These are phyloP conservation scores for Trichacis sp. DNA, from an alignment of 2,888 invertebrate species.

Conservation along the genomic window DNA sequence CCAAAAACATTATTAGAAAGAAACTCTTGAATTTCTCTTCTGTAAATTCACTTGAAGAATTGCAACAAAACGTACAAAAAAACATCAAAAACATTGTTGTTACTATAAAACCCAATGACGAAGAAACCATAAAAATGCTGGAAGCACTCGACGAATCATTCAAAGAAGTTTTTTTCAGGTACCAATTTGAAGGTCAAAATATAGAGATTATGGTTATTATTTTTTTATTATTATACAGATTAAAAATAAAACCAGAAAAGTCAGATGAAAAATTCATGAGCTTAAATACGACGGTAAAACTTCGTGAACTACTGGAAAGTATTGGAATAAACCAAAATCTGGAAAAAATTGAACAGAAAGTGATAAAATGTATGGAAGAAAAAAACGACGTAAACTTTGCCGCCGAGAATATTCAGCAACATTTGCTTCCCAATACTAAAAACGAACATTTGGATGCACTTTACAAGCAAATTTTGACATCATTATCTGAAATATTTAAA, in stretches of 20 bases:
- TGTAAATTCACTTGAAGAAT: not conserved
- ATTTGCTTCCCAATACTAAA: conserved; percentile 1
- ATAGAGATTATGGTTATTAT: no score
- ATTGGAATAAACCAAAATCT: conserved; percentile 5
- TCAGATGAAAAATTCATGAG: not conserved
- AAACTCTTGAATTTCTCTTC: not conserved
- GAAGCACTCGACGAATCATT: not conserved
- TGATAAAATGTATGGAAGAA: not conserved
- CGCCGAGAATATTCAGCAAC: not conserved
- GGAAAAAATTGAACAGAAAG: not conserved
- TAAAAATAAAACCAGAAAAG: not conserved
- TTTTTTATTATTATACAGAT: no score
- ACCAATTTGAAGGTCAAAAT: no score
- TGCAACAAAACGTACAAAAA: not conserved
- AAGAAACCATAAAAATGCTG: not conserved
- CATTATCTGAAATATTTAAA: conserved; percentile 3
- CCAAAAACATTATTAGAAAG: not conserved
- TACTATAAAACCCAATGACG: not conserved
- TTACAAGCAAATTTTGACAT: not conserved
- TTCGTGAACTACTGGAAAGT: conserved; percentile 2
- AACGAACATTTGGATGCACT: not conserved
- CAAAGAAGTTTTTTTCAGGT: not conserved
- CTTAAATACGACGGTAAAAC: not conserved
- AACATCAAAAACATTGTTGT: not conserved
- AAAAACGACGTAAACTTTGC: not conserved